phyloP scores from a whole-genome alignment of 2,888 invertebrate genomes.

The Bruchidius siliquastri region DNA sequence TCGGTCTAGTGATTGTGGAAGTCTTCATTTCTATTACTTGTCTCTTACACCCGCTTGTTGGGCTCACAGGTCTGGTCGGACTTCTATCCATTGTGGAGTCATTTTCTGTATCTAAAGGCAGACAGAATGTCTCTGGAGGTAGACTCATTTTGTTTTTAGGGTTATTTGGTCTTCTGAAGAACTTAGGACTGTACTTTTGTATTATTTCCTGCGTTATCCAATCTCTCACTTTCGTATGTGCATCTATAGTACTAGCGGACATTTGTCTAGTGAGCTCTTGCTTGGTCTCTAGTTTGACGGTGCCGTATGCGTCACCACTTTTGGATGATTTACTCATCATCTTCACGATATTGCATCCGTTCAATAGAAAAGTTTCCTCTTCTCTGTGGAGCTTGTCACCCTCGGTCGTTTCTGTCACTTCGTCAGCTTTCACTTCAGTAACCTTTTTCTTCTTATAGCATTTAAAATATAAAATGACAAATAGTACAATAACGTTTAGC shows the following conservation, averaged over 20 bases:
- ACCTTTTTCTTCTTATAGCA: slow-evolving; percentile 53
- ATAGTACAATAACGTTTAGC: slow-evolving; percentile 63
- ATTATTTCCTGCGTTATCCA: slow-evolving; percentile 81
- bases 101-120: slow-evolving; percentile 25
- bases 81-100: slow-evolving; percentile 39
- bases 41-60: slow-evolving; percentile 25
- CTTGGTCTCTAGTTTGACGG: slow-evolving; percentile 52
- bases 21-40: slow-evolving; percentile 29
- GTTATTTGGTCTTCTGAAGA: slow-evolving; percentile 52
- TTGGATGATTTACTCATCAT: slow-evolving; percentile 51
- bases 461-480: slow-evolving; percentile 64
- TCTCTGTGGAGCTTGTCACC: slow-evolving; percentile 38
- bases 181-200: slow-evolving; percentile 65
- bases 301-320: slow-evolving; percentile 52
- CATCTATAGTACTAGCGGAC: slow-evolving; percentile 77
- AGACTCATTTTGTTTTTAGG: slow-evolving; percentile 29
- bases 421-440: slow-evolving; percentile 48
- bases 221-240: slow-evolving; percentile 79
- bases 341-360: slow-evolving; percentile 57
- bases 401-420: slow-evolving; percentile 36
- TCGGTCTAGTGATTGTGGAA: slow-evolving; percentile 31
- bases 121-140: slow-evolving; percentile 29
- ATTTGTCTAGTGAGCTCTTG: slow-evolving; percentile 67
- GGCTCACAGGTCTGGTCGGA: slow-evolving; percentile 44
- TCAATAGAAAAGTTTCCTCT: slow-evolving; percentile 46